A percentile compares a stretch with the other conserved stretches of the same genome.
phyloP scores from a whole-genome alignment of 2,888 invertebrate genomes.

The Resseliella maxima region DNA sequence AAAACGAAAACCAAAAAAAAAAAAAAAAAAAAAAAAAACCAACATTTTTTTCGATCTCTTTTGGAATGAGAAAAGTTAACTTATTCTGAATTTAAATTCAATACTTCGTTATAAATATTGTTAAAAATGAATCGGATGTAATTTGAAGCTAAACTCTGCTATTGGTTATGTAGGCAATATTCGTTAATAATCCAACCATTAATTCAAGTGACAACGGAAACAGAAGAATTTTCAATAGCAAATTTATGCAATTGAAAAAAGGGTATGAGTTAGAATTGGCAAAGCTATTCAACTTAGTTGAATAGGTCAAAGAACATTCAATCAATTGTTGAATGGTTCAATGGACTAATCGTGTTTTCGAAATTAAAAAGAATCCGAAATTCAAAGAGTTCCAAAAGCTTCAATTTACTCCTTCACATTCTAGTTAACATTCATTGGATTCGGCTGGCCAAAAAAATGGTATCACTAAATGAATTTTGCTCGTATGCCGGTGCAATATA shows the following conservation, averaged over 20 bases:
- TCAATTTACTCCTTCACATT: not conserved
- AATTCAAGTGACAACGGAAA: not conserved
- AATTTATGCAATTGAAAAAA: not conserved
- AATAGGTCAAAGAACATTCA: not conserved
- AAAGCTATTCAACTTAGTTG: not conserved
- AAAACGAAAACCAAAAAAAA: not conserved
- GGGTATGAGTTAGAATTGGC: not conserved
- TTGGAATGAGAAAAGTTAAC: not conserved
- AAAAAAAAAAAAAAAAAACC: not conserved
- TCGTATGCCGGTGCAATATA: not conserved
- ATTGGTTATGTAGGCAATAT: not conserved
- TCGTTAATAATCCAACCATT: not conserved
- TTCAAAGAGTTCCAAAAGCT: not conserved
- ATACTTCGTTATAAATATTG: not conserved
- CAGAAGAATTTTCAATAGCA: not conserved
- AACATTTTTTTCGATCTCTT: not conserved
- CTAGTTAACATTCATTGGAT: not conserved
- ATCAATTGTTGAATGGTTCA: not conserved
- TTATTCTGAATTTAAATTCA: conserved; percentile 20
- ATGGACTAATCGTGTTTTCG: not conserved
- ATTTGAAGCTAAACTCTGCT: not conserved
- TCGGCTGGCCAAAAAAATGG: not conserved
- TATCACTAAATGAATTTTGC: not conserved
- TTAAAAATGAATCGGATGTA: not conserved
- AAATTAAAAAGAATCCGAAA: not conserved